Evolutionary conservation across 2,113 vertebrate species (phyloP), one percentile per base, ranked within the genome.

Genomic region (Athene cunicularia): DNA sequence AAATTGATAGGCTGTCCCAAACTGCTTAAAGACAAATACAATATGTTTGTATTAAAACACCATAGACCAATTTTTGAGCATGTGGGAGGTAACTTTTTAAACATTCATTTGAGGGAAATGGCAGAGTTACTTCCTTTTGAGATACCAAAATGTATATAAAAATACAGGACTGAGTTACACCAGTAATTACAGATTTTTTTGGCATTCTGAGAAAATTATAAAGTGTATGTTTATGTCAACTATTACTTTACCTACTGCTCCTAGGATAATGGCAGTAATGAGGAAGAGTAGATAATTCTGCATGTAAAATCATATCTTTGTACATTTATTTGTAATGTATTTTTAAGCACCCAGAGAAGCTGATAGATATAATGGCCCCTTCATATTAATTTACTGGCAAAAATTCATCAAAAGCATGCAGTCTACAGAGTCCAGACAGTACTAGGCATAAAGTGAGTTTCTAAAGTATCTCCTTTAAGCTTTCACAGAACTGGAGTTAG

Each of bases 11-110:
- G 14, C 23, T 70, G 27, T 14, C 41, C 35, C 52, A 68, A 75
- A 75, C 14, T 55, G 43, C 62, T 80, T 59, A 47, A 76, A 62
- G 58, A 59, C 8, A 71, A 84, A 87, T 43, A 35, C 7, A 35
- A 2, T 11, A 12, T 32, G 21, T 60, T 76, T 64, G 7, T 43
- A 90, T 50, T 74, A 49, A 86, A 83, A 30, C 0, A 0, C 6
- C 20, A 26, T 4, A 66, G 14, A 32, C 5, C 16, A 8, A 43
- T 39, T 83, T 83, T 87, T 76, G 8, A 62, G 49, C 63, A 70
- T 27, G 12, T 4, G 22, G 41, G 47, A 87, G 32, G 20, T 21
- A 92, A 88, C 1, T 32, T 94, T 43, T 47, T 37, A 58, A 94
- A 35, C 5, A 19, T 62, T 66, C 43, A 33, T 2, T 0, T 37